phyloP scores from a whole-genome alignment of 2,888 invertebrate species.

The Syritta pipiens region DNA sequence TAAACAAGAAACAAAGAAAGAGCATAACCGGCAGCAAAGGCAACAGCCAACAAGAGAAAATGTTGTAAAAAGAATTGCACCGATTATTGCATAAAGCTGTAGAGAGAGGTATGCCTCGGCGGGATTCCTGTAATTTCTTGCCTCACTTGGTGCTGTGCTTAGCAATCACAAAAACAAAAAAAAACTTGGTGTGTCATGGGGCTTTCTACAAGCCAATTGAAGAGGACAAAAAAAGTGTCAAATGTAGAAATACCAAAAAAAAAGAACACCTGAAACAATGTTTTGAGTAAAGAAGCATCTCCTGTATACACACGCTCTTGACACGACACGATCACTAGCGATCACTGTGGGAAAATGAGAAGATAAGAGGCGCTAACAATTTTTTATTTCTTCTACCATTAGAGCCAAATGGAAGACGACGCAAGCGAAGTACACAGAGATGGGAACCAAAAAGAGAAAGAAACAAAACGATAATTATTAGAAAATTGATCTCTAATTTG shows the following conservation, averaged over 20 bases:
- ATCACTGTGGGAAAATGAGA: slow-evolving; percentile 28
- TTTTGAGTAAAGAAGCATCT: slow-evolving; percentile 15
- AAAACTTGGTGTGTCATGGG: no score
- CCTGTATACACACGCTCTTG: slow-evolving; percentile 8
- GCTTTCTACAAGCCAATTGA: background rate
- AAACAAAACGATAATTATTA: slow-evolving; percentile 52
- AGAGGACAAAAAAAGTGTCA: background rate
- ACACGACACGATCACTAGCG: slow-evolving; percentile 1
- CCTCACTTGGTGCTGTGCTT: background rate
- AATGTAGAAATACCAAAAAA: slow-evolving; percentile 6
- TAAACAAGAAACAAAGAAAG: slow-evolving; percentile 43
- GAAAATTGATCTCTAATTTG: slow-evolving; percentile 64
- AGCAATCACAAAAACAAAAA: no score
- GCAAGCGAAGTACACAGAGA: slow-evolving; percentile 15
- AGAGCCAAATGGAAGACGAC: background rate
- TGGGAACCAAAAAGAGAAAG: slow-evolving; percentile 18
- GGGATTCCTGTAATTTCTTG: slow-evolving; percentile 24
- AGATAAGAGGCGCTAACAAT: slow-evolving; percentile 13
- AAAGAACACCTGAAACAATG: slow-evolving; percentile 55
- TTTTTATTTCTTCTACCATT: background rate
- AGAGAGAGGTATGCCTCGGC: slow-evolving; percentile 18
- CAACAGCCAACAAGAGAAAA: slow-evolving; percentile 21
- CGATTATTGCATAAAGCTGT: slow-evolving; percentile 39
- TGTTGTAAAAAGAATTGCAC: slow-evolving; percentile 33
- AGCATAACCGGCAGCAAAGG: slow-evolving; percentile 17